These are phyloP conservation scores for Bryconaethiops microstoma DNA, from an alignment of 2,797 vertebrate species.

Conservation along the genomic window DNA sequence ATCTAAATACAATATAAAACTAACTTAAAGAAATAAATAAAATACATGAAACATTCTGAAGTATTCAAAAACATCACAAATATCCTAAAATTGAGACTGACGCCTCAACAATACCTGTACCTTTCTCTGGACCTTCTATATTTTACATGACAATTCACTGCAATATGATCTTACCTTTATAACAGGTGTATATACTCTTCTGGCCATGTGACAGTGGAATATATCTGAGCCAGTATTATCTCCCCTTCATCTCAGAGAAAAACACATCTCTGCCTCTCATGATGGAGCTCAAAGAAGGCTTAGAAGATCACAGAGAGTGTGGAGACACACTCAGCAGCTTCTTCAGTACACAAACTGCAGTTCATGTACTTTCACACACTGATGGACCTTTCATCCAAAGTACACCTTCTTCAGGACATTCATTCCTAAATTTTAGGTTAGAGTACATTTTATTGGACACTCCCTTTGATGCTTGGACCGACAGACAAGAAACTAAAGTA, in stretches of 20 bases:
- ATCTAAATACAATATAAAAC: too few relatives aligned
- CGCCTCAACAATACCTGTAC: background rate
- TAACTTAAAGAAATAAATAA: too few relatives aligned
- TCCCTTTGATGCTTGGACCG: background rate
- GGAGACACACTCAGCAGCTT: conserved; percentile 7
- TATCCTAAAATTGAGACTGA: too few relatives aligned
- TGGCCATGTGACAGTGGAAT: background rate
- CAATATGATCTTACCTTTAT: background rate
- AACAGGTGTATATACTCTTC: background rate
- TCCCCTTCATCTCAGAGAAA: background rate
- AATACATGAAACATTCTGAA: too few relatives aligned
- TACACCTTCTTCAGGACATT: background rate
- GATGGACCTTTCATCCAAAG: conserved; percentile 2
- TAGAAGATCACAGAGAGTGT: background rate
- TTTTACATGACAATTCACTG: background rate
- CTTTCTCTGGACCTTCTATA: background rate
- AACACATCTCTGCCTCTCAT: background rate
- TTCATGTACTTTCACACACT: conserved; percentile 2
- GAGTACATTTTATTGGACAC: background rate
- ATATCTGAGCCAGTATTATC: background rate
- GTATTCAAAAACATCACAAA: too few relatives aligned
- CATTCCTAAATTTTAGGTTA: too few relatives aligned
- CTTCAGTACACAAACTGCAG: background rate
- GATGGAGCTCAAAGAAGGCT: background rate
- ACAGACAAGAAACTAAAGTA: background rate